phyloP scores from a whole-genome alignment of 2,888 invertebrate species.

The Metallyticus violacea region DNA sequence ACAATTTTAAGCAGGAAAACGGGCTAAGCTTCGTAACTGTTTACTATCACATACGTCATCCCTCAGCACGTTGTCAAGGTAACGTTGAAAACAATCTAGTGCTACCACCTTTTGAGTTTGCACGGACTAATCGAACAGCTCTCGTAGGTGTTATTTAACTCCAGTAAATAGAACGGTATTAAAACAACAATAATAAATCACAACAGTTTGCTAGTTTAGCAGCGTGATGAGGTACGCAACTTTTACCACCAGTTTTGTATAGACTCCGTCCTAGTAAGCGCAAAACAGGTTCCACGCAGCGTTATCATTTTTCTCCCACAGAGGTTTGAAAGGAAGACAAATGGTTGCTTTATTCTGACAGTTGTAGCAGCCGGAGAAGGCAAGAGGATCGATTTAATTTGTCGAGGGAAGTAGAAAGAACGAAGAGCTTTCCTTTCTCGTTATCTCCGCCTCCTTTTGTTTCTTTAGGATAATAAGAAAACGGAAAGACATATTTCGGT shows the following conservation, averaged over 20 bases:
- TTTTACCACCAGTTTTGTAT: not conserved
- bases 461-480: not conserved
- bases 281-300: not conserved
- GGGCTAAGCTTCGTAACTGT: no score
- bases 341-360: not conserved
- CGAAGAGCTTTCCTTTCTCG: not conserved
- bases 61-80: no score
- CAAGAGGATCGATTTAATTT: not conserved
- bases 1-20: no score
- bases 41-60: no score
- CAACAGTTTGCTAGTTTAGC: no score
- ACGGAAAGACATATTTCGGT: not conserved
- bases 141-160: no score
- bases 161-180: no score
- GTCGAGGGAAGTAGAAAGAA: not conserved
- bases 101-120: no score
- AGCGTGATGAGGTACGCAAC: no score
- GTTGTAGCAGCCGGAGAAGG: not conserved
- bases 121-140: no score
- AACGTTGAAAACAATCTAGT: no score
- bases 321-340: not conserved
- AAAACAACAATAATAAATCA: no score
- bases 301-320: not conserved
- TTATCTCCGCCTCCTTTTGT: not conserved
- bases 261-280: not conserved